Base-by-base conservation (phyloP, 2,888 invertebrate species). In the Galerucella nymphaeae region DNA sequence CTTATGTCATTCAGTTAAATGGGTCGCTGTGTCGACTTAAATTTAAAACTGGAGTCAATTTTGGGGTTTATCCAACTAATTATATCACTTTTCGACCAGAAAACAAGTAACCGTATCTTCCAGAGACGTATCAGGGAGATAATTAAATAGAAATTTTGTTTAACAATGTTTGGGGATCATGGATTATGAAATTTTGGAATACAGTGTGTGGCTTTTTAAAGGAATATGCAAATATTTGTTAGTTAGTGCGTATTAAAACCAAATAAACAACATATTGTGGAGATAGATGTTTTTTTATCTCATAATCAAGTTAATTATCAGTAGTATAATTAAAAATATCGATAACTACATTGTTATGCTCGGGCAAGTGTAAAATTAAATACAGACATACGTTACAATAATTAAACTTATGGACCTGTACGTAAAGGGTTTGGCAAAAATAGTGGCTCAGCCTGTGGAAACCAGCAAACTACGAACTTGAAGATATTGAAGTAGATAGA, bases 1-100 rank as follows among this genome's bases (percentile, higher is more conserved):
- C 20, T 42, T 65, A 65, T 65, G 18, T 65, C 66, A 66, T 38
- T 41, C 13, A 14, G 42, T 58, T 58, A 53, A 66, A 58, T 66
- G 58, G 66, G 66, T 58, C 58, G 23, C 66, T 66, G 30, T 66
- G 66, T 66, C 66, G 13, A 20, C 20, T 57, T 57, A 66, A 55
- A 41, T 66, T 66, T 66, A 66, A 66, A 66, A 41, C 42, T n/a
- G 38, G 57, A 38, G 18, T 18, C 58, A 58, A 16, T 66, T 66
- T 45, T 38, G 42, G 20, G 61, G 16, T 23, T 38, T 11, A 16
- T 41, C 59, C 30, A 16, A 42, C 41, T 42, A 66, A 66, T 63
- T 45, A 45, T 45, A 45, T 45, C 16, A 57, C 23, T 13, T 57
- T 23, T 23, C 23, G 10, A 53, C 30, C 58, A 30, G 30, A 59